phyloP scores from a whole-genome alignment of 1,140 invertebrate species.

The Akabosia matsudoensis region DNA sequence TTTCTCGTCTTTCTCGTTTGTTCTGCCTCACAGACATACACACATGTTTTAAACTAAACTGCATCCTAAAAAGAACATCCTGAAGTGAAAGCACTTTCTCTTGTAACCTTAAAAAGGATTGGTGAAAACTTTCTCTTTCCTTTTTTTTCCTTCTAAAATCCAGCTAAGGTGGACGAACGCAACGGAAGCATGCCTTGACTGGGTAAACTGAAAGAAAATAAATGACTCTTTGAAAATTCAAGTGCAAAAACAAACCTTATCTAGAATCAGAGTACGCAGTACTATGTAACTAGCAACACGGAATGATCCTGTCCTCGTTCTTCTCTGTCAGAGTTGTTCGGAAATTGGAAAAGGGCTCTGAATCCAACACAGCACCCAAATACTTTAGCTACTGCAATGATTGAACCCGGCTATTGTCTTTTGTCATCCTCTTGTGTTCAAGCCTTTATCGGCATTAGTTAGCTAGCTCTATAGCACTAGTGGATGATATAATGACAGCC shows the following conservation, averaged over 20 bases:
- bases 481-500: not conserved
- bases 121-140: no score
- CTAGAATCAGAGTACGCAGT: not conserved
- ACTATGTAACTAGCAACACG: not conserved
- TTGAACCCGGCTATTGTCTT: not conserved
- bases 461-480: not conserved
- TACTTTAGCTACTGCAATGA: not conserved
- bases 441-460: not conserved
- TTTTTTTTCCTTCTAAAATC: not conserved
- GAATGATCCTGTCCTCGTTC: no score
- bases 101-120: no score
- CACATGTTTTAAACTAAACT: no score
- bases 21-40: no score
- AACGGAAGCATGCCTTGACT: not conserved
- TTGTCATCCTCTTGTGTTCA: not conserved
- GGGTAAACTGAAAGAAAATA: not conserved
- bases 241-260: slow-evolving; percentile 1
- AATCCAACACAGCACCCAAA: not conserved
- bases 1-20: no score
- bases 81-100: no score
- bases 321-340: no score
- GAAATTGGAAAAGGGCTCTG: no score
- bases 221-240: not conserved
- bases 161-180: not conserved
- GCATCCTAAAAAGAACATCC: no score